A percentile compares a stretch with the other conserved stretches of the same genome.
These are phyloP conservation scores for Huso huso DNA, from an alignment of 2,797 vertebrate species.

Conservation along the genomic window DNA sequence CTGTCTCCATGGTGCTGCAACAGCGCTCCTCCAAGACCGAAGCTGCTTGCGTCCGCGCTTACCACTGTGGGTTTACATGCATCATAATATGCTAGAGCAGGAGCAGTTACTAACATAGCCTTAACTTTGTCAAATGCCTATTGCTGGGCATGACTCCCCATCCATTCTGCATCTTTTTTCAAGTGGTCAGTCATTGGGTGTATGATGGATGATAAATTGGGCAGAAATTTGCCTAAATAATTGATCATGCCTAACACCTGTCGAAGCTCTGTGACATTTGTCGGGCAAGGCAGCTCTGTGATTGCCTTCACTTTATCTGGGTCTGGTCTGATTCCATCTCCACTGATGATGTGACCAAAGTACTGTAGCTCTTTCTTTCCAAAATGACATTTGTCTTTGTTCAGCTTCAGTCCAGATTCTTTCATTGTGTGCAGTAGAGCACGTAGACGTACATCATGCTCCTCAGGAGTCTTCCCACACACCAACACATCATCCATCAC, in stretches of 20 bases:
- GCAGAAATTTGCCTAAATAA: constrained; percentile 8
- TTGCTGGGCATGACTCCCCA: constrained; percentile 4
- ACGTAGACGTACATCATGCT: not conserved
- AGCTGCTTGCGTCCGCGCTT: constrained; percentile 40
- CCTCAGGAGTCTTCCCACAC: constrained; percentile 1
- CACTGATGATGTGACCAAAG: constrained; percentile 14
- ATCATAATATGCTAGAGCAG: constrained; percentile 29
- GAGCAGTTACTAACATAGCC: not conserved
- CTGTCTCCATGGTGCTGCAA: constrained; percentile 34
- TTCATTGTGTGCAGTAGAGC: constrained; percentile 2
- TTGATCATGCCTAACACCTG: constrained; percentile 12
- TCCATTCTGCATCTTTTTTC: not conserved
- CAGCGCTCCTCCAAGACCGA: constrained; percentile 39
- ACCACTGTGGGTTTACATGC: constrained; percentile 35
- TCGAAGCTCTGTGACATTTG: constrained; percentile 9
- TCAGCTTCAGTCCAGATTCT: constrained; percentile 11
- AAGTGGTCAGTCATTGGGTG: constrained; percentile 15
- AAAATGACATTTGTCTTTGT: constrained; percentile 12
- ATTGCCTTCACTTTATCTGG: constrained; percentile 10
- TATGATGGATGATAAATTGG: not conserved
- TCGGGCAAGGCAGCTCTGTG: constrained; percentile 1
- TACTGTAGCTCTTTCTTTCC: constrained; percentile 15
- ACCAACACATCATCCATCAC: constrained; percentile 13
- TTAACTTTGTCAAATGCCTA: constrained; percentile 11
- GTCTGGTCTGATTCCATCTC: constrained; percentile 8